phyloP scores from a whole-genome alignment of 2,113 vertebrate species.

The Scopus umbretta region DNA sequence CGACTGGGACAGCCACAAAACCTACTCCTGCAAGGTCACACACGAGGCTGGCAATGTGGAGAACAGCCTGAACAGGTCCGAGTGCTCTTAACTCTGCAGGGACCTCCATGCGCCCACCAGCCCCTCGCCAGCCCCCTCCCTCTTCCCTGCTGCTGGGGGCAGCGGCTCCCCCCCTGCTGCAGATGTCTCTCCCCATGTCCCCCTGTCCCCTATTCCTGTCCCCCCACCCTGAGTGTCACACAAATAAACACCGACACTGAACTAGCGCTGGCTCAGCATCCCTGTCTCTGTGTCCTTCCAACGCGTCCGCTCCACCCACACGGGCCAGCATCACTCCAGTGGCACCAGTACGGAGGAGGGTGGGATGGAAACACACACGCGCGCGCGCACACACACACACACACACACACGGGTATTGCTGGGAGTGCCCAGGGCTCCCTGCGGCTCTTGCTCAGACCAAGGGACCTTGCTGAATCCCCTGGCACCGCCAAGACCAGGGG shows the following conservation, averaged over 20 bases:
- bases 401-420: accelerated
- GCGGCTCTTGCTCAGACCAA: neutral
- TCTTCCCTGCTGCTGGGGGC: neutral
- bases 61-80: neutral
- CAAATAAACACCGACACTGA: conserved; percentile 52
- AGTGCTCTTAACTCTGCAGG: neutral
- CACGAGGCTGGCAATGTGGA: neutral
- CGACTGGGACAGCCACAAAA: neutral
- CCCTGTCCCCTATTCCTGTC: neutral
- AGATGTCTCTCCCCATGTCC: neutral
- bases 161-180: accelerated
- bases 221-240: neutral
- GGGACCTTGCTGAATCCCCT: accelerated
- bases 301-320: accelerated
- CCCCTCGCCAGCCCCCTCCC: neutral
- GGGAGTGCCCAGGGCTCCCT: neutral
- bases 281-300: conserved; percentile 39
- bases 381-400: accelerated
- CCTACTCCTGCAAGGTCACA: conserved; percentile 16
- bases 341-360: neutral
- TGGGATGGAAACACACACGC: neutral
- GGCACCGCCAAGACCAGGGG: too few species aligned
- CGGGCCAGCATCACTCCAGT: accelerated
- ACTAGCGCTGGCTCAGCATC: conserved; percentile 38
- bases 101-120: accelerated